phyloP scores from a whole-genome alignment of 1,140 invertebrate species.

The Drosophila gunungcola region DNA sequence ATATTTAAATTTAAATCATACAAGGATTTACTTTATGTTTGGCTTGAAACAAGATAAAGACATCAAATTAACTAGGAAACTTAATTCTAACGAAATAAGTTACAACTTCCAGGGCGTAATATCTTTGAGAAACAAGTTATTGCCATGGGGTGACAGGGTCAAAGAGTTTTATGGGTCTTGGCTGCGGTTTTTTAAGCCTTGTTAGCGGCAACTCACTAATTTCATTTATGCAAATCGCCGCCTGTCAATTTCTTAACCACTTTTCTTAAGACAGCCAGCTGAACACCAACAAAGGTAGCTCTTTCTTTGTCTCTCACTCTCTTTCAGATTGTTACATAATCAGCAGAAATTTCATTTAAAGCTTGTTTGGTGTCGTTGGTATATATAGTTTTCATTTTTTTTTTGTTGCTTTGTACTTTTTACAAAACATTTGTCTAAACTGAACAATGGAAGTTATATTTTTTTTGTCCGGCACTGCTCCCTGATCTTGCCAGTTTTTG shows the following conservation, averaged over 20 bases:
- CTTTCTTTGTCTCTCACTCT: constrained; percentile 29
- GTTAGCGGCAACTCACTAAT: constrained; percentile 58
- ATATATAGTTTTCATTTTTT: constrained; percentile 11
- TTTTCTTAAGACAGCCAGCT: constrained; percentile 50
- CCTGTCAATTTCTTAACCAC: constrained; percentile 68
- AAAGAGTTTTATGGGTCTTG: constrained; percentile 38
- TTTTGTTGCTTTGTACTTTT: constrained; percentile 22
- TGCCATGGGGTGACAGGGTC: constrained; percentile 28
- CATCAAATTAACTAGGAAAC: not conserved
- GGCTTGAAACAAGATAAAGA: too few relatives aligned
- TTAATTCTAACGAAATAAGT: not conserved
- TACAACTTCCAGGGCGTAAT: not conserved
- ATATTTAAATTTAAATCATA: not conserved
- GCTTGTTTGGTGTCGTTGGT: constrained; percentile 35
- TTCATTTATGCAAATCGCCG: constrained; percentile 44
- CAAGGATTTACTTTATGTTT: too few relatives aligned
- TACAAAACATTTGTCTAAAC: constrained; percentile 67
- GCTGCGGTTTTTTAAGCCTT: constrained; percentile 37
- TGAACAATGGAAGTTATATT: constrained; percentile 47
- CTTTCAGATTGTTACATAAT: constrained; percentile 59
- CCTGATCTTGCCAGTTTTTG: constrained; percentile 46
- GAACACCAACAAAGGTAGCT: constrained; percentile 27
- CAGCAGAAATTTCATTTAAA: constrained; percentile 48
- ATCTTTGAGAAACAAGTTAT: constrained; percentile 10
- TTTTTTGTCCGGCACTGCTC: constrained; percentile 50